A percentile compares a stretch with the other conserved stretches of the same genome.
phyloP scores from a whole-genome alignment of 2,797 vertebrate species.

The Peromyscus eremicus region DNA sequence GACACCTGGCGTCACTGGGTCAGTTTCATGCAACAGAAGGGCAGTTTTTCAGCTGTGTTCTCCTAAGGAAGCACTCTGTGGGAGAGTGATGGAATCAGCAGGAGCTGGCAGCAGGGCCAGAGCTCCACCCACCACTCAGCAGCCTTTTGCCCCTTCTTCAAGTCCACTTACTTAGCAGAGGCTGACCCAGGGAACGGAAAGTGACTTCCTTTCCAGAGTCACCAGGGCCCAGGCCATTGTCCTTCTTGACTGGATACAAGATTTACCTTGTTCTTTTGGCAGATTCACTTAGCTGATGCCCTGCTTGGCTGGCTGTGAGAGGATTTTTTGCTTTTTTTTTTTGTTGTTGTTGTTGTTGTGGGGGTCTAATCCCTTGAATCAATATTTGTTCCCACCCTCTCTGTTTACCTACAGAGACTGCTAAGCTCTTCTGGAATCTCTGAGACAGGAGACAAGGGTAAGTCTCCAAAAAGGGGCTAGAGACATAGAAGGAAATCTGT shows the following conservation, averaged over 20 bases:
- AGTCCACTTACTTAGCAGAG: slow-evolving; percentile 54
- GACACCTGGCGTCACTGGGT: not conserved
- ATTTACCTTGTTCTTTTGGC: slow-evolving; percentile 74
- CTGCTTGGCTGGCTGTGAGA: slow-evolving; percentile 63
- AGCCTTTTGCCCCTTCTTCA: slow-evolving; percentile 33
- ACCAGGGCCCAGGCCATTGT: slow-evolving; percentile 56
- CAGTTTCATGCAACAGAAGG: not conserved
- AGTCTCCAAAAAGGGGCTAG: not conserved
- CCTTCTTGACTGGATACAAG: slow-evolving; percentile 74
- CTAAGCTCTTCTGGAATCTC: not conserved
- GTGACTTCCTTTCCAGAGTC: slow-evolving; percentile 64
- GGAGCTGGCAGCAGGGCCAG: not conserved
- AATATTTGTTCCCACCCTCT: slow-evolving; percentile 69
- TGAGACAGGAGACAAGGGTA: not conserved
- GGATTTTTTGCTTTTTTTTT: slow-evolving; percentile 24
- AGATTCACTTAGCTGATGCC: slow-evolving; percentile 34
- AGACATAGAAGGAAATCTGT: not conserved
- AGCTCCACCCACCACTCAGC: not conserved
- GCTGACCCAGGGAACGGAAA: slow-evolving; percentile 40
- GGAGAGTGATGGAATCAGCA: not conserved
- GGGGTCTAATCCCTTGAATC: slow-evolving; percentile 70
- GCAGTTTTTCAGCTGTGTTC: not conserved
- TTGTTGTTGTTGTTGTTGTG: not conserved
- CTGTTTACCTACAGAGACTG: not conserved
- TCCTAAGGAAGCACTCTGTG: not conserved